A percentile compares a stretch with the other conserved stretches of the same genome.
phyloP scores from a whole-genome alignment of 2,888 invertebrate species.

The Mesorhabditis spiculigera region DNA sequence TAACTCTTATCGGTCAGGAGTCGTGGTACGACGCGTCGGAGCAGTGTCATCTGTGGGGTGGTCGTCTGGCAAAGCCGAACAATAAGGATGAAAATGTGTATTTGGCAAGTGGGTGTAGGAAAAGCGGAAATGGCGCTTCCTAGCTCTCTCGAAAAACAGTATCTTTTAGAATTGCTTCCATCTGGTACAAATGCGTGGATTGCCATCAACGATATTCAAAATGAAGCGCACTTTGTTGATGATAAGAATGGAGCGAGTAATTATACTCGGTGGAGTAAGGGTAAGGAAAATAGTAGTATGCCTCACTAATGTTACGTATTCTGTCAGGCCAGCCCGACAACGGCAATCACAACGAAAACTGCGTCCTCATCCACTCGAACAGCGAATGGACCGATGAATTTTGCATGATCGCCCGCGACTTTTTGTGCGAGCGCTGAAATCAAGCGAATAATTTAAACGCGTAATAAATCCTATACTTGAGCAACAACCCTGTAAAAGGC shows the following conservation, averaged over 20 bases:
- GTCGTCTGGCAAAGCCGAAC: neutral
- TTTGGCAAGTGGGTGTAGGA: neutral
- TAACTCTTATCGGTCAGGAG: neutral
- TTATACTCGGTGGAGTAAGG: neutral
- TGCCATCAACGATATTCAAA: neutral
- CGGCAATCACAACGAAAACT: neutral
- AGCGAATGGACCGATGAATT: slow-evolving; percentile 2
- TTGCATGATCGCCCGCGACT: slow-evolving; percentile 1
- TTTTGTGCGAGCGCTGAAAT: neutral
- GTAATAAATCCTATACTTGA: too few species aligned
- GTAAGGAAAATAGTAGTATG: neutral
- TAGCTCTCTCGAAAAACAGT: too few species aligned
- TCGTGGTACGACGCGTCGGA: slow-evolving; percentile 2
- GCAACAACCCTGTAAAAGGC: too few species aligned
- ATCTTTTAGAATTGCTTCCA: neutral
- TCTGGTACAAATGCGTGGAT: neutral
- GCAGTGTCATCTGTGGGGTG: slow-evolving; percentile 6
- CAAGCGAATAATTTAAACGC: too few species aligned
- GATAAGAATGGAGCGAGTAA: neutral
- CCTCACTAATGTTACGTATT: neutral
- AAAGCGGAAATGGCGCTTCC: neutral
- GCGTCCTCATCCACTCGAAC: neutral
- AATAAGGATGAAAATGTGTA: neutral
- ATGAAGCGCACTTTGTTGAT: neutral
- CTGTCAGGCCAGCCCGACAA: slow-evolving; percentile 5